phyloP scores from a whole-genome alignment of 2,113 vertebrate genomes.

The Rhinogobius similis region DNA sequence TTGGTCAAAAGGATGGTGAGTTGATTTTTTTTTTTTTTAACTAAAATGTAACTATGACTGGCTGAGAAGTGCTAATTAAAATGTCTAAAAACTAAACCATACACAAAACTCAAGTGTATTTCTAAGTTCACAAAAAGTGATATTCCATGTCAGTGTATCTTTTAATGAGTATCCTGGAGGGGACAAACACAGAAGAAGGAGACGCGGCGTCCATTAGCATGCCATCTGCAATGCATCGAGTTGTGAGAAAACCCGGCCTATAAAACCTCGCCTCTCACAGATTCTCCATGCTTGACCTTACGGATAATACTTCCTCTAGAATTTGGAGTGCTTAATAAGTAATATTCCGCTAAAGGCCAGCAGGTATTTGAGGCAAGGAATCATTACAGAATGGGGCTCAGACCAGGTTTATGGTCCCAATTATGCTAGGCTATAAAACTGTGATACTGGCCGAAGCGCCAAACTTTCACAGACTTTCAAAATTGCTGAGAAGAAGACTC shows the following conservation, averaged over 20 bases:
- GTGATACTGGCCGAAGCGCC: constrained; percentile 52
- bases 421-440: constrained; percentile 70
- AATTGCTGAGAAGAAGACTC: constrained; percentile 51
- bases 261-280: constrained; percentile 67
- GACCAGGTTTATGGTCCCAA: constrained; percentile 75
- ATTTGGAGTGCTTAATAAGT: constrained; percentile 75
- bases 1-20: too few species aligned
- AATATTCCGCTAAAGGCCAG: constrained; percentile 77
- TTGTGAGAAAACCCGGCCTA: constrained; percentile 65
- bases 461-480: constrained; percentile 61
- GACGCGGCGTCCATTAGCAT: constrained; percentile 61
- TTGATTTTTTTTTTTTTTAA: too few species aligned
- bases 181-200: constrained; percentile 52
- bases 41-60: too few species aligned
- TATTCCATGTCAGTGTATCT: not conserved
- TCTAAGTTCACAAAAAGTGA: not conserved
- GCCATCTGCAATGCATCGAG: constrained; percentile 59
- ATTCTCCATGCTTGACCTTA: constrained; percentile 79
- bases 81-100: not conserved
- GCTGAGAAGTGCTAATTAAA: not conserved
- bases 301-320: constrained; percentile 71
- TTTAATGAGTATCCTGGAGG: constrained; percentile 1
- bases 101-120: not conserved
- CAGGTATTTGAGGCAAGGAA: constrained; percentile 72
- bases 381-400: constrained; percentile 72